Base-by-base conservation (phyloP, 2,113 vertebrate genomes). In the Halcyon senegalensis region DNA sequence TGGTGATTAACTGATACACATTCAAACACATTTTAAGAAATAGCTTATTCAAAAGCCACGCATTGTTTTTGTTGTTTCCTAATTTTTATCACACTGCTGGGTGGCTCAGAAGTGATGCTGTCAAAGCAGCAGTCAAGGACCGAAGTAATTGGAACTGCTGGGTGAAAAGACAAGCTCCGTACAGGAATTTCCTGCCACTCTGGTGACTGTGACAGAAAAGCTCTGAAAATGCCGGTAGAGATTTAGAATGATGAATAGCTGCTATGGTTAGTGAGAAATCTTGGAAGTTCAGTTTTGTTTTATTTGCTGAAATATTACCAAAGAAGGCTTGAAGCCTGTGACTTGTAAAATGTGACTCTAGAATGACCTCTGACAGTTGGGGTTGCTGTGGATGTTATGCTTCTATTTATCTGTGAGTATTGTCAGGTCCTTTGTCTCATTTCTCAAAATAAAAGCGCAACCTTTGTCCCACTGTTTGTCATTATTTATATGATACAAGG, bases 181-280 rank as follows among this genome's bases (percentile, higher is more conserved):
- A 91, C 89, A 96, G 79, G 95, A 95, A 94, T 97, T 96, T 96
- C 95, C 96, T 97, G 96, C 85, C 89, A 96, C 89, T 96, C 75
- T 3, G 13, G 88, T 79, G 93, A 63, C 89, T 95, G 94, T 96
- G 90, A 96, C 88, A 95, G 90, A 94, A 97, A 92, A 89, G 80
- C 94, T 93, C 92, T 76, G 86, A 96, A 95, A 97, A 86, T 83
- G 90, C 90, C 28, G 24, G 91, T 81, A 94, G 88, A 97, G 94
- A 94, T 97, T 97, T 96, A 93, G 87, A 96, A 96, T 96, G 95
- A 97, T 97, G 95, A 97, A 96, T 96, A 96, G 93, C 75, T 91
- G 84, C 87, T 96, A 90, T 2, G 4, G 88, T 93, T 96, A 96
- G 87, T 93, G 86, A 95, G 78, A 87, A 96, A 89, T 90, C 90